Conservation (phyloP, 2,113 vertebrate species). For the Cardinalis cardinalis region DNA sequence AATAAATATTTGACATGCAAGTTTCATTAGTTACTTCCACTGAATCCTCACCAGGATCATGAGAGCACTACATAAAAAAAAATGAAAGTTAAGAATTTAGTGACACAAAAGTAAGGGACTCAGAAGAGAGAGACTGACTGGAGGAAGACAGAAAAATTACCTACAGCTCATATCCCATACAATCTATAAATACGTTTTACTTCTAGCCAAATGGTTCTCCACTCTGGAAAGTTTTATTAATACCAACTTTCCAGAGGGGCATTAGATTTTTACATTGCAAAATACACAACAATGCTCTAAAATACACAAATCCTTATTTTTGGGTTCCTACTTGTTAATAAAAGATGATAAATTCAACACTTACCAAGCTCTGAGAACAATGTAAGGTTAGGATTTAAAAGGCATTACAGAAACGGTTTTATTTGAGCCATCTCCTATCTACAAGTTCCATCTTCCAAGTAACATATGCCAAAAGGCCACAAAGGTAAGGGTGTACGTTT, state of each 20-base stretch:
- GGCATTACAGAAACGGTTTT: not conserved
- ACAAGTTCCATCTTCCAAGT: not conserved
- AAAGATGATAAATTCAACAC: not conserved
- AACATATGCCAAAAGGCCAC: not conserved
- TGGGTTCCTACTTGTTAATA: not conserved
- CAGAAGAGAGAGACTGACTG: not conserved
- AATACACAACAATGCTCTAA: not conserved
- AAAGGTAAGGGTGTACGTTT: not conserved
- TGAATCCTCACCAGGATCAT: not conserved
- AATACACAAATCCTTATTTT: not conserved
- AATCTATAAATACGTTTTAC: not conserved
- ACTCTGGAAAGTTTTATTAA: not conserved
- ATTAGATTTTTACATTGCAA: not conserved
- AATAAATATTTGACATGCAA: not conserved
- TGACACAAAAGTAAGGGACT: not conserved
- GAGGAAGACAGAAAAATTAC: not conserved
- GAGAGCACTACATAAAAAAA: not conserved
- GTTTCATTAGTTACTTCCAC: not conserved
- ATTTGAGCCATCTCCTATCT: not conserved
- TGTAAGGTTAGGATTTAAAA: not conserved
- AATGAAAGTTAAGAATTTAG: not conserved
- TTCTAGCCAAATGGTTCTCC: not conserved
- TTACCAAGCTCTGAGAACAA: not conserved
- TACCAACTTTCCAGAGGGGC: not conserved
- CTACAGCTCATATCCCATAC: not conserved